Percentiles rank a stretch among this genome's conserved stretches.
Conservation (phyloP, 2,113 vertebrate genomes). For the Gavia stellata region DNA sequence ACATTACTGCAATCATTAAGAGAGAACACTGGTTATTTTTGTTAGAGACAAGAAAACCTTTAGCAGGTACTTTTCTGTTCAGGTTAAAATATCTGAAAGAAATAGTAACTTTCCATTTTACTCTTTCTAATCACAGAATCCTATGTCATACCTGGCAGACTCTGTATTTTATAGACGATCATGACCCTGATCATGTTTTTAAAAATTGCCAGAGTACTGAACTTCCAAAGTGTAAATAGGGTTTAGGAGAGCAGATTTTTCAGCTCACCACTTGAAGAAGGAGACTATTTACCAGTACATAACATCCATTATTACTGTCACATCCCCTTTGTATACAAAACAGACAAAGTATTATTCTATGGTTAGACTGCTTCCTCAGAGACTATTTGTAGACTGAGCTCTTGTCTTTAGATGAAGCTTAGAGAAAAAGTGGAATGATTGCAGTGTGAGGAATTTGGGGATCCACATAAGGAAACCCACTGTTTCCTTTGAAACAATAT, state of each 20-base stretch:
- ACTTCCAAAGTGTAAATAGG: neutral
- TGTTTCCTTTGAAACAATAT: neutral
- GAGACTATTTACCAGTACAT: neutral
- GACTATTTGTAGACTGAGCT: neutral
- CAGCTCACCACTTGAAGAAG: neutral
- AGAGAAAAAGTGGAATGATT: neutral
- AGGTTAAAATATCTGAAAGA: neutral
- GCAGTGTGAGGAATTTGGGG: neutral
- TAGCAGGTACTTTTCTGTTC: neutral
- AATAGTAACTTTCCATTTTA: neutral
- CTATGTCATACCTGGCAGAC: neutral
- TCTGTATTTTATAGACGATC: neutral
- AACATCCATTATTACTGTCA: neutral
- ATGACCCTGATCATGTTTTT: neutral
- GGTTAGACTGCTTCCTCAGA: neutral
- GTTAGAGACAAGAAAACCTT: neutral
- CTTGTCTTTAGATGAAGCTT: neutral
- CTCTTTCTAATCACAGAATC: neutral
- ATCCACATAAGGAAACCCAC: neutral
- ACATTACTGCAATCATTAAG: neutral
- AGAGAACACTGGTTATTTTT: neutral
- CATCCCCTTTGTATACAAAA: neutral
- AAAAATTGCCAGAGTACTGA: neutral
- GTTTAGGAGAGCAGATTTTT: neutral
- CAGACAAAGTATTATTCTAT: neutral